Conservation (phyloP, 2,797 vertebrate species). For the Triplophysa bombifrons region DNA sequence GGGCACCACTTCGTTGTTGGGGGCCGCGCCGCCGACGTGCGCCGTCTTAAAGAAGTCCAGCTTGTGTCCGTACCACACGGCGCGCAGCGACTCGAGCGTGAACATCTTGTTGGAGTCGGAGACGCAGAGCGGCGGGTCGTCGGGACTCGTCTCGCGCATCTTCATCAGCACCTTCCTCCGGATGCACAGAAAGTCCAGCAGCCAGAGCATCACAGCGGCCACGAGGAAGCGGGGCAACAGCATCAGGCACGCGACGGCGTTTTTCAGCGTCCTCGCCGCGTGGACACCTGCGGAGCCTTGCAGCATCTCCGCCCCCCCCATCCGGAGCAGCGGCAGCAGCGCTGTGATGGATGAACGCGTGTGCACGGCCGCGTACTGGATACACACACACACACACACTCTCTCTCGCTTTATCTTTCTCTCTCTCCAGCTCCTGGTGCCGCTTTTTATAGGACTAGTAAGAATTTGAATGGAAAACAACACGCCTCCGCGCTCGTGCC, state of each 20-base stretch:
- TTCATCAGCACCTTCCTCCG: slow-evolving; percentile 86
- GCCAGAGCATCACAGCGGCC: slow-evolving; percentile 93
- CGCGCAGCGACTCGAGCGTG: slow-evolving; percentile 91
- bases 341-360: slow-evolving; percentile 3
- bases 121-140: slow-evolving; percentile 94
- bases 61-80: slow-evolving; percentile 97
- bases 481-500: slow-evolving; percentile 88
- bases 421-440: slow-evolving; percentile 71
- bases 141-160: slow-evolving; percentile 74
- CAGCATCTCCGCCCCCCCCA: slow-evolving; percentile 76
- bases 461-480: slow-evolving; percentile 88
- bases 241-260: slow-evolving; percentile 88
- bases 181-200: slow-evolving; percentile 96
- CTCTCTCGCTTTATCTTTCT: not conserved
- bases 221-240: slow-evolving; percentile 95
- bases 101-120: slow-evolving; percentile 96
- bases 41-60: slow-evolving; percentile 96
- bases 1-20: slow-evolving; percentile 93
- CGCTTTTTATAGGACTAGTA: slow-evolving; percentile 89
- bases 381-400: too few relatives aligned
- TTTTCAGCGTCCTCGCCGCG: slow-evolving; percentile 86
- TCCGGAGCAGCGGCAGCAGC: not conserved
- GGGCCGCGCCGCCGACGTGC: slow-evolving; percentile 86
- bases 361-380: slow-evolving; percentile 4
- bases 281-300: slow-evolving; percentile 87